Evolutionary conservation across 2,888 invertebrate species (phyloP).

Genomic region (Neoaliturus tenellus): DNA sequence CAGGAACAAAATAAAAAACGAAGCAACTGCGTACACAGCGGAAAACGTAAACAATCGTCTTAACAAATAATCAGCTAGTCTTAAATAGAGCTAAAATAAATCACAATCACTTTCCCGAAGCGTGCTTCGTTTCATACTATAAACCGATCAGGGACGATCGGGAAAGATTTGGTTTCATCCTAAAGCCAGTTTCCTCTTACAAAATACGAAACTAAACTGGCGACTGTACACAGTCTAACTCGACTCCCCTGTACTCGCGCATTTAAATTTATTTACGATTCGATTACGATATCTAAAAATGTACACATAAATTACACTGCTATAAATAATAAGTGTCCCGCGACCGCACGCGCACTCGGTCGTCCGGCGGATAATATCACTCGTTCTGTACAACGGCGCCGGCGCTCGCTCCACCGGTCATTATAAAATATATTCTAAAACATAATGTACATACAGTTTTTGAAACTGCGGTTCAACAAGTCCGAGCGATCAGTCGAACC

Average conservation of each 20-base stretch:
- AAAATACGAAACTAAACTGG: slow-evolving; percentile 9
- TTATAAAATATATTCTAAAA: slow-evolving; percentile 55
- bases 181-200: not conserved
- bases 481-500: slow-evolving; percentile 47
- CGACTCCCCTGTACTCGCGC: slow-evolving; percentile 7
- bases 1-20: slow-evolving; percentile 47
- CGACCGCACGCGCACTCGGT: not conserved
- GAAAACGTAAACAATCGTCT: slow-evolving; percentile 44
- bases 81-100: slow-evolving; percentile 46
- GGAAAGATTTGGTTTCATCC: slow-evolving; percentile 42
- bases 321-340: slow-evolving; percentile 26
- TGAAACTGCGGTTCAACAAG: slow-evolving; percentile 41
- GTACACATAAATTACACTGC: slow-evolving; percentile 52
- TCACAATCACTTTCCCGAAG: slow-evolving; percentile 47
- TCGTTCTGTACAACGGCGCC: slow-evolving; percentile 35
- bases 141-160: not conserved
- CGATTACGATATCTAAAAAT: slow-evolving; percentile 30
- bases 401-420: slow-evolving; percentile 4
- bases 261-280: not conserved
- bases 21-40: slow-evolving; percentile 43
- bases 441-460: slow-evolving; percentile 51
- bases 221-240: slow-evolving; percentile 11
- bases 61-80: slow-evolving; percentile 50
- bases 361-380: slow-evolving; percentile 55
- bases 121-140: not conserved